phyloP scores from a whole-genome alignment of 2,797 vertebrate genomes.

The Cyprinella venusta region DNA sequence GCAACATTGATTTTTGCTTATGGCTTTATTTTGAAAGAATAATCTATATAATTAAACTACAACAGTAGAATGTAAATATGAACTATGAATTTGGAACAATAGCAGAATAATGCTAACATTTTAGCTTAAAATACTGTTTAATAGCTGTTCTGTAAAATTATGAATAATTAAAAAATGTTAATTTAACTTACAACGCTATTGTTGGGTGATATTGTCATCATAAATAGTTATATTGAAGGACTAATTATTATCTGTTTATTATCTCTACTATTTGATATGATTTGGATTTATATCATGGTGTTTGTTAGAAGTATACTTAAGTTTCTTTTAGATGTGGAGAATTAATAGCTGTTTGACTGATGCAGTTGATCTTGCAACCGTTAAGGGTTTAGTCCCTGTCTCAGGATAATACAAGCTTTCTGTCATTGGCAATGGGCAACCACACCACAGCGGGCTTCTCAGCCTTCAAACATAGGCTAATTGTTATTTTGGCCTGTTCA shows the following conservation, averaged over 20 bases:
- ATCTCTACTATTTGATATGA: neutral
- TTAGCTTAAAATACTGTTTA: neutral
- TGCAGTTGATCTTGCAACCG: neutral
- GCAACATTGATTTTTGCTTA: neutral
- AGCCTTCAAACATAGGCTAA: neutral
- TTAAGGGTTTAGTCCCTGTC: neutral
- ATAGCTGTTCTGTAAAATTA: neutral
- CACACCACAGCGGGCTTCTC: neutral
- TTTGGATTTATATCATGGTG: neutral
- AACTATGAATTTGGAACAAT: neutral
- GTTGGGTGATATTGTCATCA: neutral
- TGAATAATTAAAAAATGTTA: neutral
- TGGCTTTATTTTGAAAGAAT: neutral
- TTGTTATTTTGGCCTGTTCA: slow-evolving; percentile 11
- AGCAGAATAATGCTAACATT: neutral
- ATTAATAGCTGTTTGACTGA: neutral
- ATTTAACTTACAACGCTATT: neutral
- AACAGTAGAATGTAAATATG: neutral
- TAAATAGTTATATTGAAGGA: neutral
- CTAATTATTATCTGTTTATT: too few species aligned
- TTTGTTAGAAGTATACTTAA: neutral
- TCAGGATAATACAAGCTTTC: neutral
- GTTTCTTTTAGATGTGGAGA: neutral
- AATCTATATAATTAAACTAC: neutral
- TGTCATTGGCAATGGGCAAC: neutral